phyloP scores from a whole-genome alignment of 1,140 invertebrate species.

The Orchestia grillus region DNA sequence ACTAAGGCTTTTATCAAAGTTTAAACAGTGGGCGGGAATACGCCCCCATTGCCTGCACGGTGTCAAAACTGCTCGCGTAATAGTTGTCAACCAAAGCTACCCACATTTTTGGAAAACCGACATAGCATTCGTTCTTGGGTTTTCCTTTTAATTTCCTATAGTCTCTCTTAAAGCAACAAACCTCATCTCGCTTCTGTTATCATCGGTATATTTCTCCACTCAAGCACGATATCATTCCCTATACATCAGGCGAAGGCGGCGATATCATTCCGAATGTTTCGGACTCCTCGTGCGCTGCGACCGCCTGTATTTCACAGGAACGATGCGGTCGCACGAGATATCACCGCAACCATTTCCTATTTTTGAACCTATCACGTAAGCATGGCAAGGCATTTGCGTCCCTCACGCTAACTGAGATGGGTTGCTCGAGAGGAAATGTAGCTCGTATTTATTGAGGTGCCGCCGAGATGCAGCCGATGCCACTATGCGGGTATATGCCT shows the following conservation, averaged over 20 bases:
- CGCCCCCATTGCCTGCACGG: no score
- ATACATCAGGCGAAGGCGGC: slow-evolving; percentile 31
- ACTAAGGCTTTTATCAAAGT: background rate
- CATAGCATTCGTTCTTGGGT: slow-evolving; percentile 19
- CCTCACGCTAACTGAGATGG: slow-evolving; percentile 42
- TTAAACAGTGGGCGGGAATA: background rate
- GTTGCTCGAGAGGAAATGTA: slow-evolving; percentile 36
- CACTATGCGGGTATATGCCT: background rate
- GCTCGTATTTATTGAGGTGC: slow-evolving; percentile 54
- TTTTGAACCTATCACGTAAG: slow-evolving; percentile 54
- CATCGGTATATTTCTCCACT: slow-evolving; percentile 54
- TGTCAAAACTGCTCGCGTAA: background rate
- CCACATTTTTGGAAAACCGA: background rate
- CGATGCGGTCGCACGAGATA: slow-evolving; percentile 28
- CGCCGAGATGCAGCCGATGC: background rate
- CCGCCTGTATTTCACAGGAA: slow-evolving; percentile 44
- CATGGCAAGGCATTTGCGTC: slow-evolving; percentile 44
- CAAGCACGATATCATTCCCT: slow-evolving; percentile 50
- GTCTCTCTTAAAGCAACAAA: slow-evolving; percentile 41
- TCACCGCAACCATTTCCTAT: slow-evolving; percentile 50
- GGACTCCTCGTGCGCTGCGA: slow-evolving; percentile 14
- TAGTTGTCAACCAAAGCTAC: background rate
- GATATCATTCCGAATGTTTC: slow-evolving; percentile 40
- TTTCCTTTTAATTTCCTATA: slow-evolving; percentile 54
- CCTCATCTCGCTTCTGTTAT: slow-evolving; percentile 40